Conservation (phyloP, 2,888 invertebrate genomes). For the Celastrina argiolus region DNA sequence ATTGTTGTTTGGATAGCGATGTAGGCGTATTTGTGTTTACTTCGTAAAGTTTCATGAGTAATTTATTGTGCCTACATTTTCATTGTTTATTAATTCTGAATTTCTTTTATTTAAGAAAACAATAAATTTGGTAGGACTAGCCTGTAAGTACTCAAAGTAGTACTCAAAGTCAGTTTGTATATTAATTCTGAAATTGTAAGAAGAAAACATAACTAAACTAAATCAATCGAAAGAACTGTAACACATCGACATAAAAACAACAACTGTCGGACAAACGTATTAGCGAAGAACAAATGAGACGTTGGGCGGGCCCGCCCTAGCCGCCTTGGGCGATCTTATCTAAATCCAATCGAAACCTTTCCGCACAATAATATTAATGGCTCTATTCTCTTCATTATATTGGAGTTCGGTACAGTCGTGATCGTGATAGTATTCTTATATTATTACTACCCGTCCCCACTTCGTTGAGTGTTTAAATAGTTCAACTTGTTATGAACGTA, state of each 20-base stretch:
- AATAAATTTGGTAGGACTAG: not conserved
- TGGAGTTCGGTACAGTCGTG: not conserved
- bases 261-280: not conserved
- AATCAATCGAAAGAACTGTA: not conserved
- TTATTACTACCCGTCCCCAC: no score
- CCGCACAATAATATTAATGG: not conserved
- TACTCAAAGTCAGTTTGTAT: no score
- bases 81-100: not conserved
- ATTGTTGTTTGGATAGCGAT: not conserved
- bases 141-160: no score
- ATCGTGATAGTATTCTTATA: no score
- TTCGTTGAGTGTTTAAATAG: no score
- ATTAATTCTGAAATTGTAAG: no score
- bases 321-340: not conserved
- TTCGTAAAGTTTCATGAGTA: not conserved
- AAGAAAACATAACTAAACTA: not conserved
- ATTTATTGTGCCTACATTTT: not conserved
- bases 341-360: not conserved
- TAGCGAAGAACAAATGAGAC: not conserved
- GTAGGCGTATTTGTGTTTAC: slow-evolving; percentile 5
- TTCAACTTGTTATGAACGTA: no score
- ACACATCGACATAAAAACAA: not conserved
- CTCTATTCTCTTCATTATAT: not conserved
- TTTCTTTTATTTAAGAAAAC: not conserved
- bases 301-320: not conserved